Percentiles rank a stretch among this genome's conserved stretches.
phyloP scores from a whole-genome alignment of 2,797 vertebrate species.

The Peromyscus eremicus region DNA sequence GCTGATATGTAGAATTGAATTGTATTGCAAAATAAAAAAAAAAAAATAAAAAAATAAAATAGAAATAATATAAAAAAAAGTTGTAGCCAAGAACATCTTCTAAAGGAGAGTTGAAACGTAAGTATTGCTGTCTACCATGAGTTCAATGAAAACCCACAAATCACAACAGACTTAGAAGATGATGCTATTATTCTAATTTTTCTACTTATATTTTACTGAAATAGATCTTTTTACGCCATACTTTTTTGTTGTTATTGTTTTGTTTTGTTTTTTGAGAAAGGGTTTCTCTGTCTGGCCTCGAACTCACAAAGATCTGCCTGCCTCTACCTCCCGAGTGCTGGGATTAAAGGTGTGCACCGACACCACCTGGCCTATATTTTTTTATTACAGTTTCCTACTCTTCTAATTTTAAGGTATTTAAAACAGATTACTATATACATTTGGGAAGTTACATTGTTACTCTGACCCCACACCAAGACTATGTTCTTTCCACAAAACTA shows the following conservation, averaged over 20 bases:
- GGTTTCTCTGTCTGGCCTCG: too few species aligned
- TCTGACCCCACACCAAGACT: neutral
- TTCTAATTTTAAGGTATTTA: constrained; percentile 3
- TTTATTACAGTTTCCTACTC: neutral
- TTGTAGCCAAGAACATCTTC: neutral
- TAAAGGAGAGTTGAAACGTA: constrained; percentile 7
- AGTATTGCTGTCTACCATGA: neutral
- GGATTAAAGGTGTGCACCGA: too few species aligned
- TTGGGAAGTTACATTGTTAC: neutral
- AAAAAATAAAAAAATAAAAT: too few species aligned
- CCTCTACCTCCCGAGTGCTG: too few species aligned
- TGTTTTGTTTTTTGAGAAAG: too few species aligned
- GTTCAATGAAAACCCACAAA: neutral
- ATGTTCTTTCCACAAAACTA: neutral
- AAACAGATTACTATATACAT: neutral
- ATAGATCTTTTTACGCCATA: neutral
- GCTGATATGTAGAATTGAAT: too few species aligned
- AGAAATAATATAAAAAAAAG: too few species aligned
- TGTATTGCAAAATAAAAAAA: too few species aligned
- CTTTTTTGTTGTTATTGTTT: neutral
- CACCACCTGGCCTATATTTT: too few species aligned
- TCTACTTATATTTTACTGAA: neutral
- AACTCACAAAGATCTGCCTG: too few species aligned
- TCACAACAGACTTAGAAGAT: neutral
- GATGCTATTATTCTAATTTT: neutral